Base-by-base conservation (phyloP, 1,140 invertebrate species). In the Drosophila gunungcola region DNA sequence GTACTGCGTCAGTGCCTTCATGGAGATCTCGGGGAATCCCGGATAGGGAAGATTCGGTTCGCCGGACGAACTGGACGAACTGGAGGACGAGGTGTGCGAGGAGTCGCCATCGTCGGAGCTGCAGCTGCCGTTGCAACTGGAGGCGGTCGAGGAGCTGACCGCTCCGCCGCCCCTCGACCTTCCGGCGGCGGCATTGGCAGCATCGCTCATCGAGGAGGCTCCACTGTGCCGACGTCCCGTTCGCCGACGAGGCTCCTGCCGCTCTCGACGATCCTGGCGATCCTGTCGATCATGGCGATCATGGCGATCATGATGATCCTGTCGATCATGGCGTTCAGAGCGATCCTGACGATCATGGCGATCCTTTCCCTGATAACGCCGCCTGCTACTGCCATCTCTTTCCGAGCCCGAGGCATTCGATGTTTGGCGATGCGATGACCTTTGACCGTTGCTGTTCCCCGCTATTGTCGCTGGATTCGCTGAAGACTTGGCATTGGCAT, bases 1-100 rank as follows among this genome's bases (percentile, higher is more conserved):
- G 41, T 94, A 96, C 92, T 99, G 98, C 32, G 96, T 95, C 67
- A 99, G 94, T 88, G 97, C 98, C 77, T 95, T 94, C 63, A 99
- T 93, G 41, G 96, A 95, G 46, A 97, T 94, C 34, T 96, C 95
- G 13, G 96, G 95, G 92, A 98, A 98, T 45, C 97, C 97, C 11
- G 97, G 97, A 93, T 97, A 99, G 9, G 97, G 97, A 46, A 98
- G 93, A 67, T 96, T 95, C 89, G 93, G 95, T 83, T 93, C 95
- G 80, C 78, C 94, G 89, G 70, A 94, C 83, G 75, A 94, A 74
- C 70, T 94, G 92, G 88, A 94, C 79, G 85, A 95, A 86, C 57
- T 93, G 25, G 79, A 80, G 27, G 72, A 74, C 5, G 76, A 75
- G 16, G 67, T 88, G 53, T 88, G 79, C 67, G 88, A 70, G 3